These are phyloP conservation scores for Elgaria multicarinata DNA, from an alignment of 2,113 vertebrate genomes.

Conservation along the genomic window DNA sequence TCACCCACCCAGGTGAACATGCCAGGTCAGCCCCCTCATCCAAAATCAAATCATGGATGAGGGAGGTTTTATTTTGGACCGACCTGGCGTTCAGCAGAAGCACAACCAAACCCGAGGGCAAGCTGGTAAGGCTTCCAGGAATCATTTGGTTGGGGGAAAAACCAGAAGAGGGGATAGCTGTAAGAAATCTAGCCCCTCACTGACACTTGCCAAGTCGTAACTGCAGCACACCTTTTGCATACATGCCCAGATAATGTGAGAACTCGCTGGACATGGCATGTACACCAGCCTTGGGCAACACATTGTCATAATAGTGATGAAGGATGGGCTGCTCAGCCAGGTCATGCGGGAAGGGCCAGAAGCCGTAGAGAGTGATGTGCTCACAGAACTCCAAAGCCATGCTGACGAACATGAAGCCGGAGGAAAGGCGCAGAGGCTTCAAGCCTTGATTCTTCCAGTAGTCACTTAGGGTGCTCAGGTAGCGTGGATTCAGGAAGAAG, in stretches of 20 bases:
- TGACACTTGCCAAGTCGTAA: slow-evolving; percentile 5
- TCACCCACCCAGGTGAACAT: too few species aligned
- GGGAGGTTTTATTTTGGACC: too few species aligned
- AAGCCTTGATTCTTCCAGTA: not conserved
- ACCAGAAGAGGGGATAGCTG: too few species aligned
- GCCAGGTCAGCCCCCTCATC: too few species aligned
- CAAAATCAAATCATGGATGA: too few species aligned
- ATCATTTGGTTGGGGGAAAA: too few species aligned
- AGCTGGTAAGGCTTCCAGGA: too few species aligned
- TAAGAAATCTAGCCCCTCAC: too few species aligned
- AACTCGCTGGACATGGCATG: slow-evolving; percentile 10
- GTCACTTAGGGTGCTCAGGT: not conserved
- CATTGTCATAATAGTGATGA: slow-evolving; percentile 32
- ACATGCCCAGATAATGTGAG: not conserved
- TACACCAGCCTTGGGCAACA: fast-evolving
- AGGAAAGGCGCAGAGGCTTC: not conserved
- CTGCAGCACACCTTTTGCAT: not conserved
- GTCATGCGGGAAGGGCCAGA: slow-evolving; percentile 20
- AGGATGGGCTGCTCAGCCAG: not conserved
- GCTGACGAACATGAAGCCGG: slow-evolving; percentile 30
- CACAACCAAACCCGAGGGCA: too few species aligned
- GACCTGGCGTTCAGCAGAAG: too few species aligned
- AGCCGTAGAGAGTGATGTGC: slow-evolving; percentile 26
- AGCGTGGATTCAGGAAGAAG: slow-evolving; percentile 14
- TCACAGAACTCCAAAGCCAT: slow-evolving; percentile 17